Evolutionary conservation across 2,888 invertebrate genomes (phyloP), one percentile per base, ranked within the genome.

Genomic region (Leptogaster cylindrica): DNA sequence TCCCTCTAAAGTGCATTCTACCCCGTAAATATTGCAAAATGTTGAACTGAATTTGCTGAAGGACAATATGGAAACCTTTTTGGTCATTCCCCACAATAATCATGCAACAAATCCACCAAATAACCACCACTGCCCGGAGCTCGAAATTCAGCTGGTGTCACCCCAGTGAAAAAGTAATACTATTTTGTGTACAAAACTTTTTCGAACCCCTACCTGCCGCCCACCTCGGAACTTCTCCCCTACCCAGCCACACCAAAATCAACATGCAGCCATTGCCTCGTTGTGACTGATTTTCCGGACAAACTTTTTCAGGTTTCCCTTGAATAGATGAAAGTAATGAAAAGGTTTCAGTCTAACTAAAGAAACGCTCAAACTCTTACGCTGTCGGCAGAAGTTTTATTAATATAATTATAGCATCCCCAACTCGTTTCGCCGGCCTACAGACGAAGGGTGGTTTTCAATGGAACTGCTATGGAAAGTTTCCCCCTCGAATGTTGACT

Each of bases 251-350:
- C 51, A 28, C 18, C 31, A 52, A 52, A 52, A 52, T 52, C 52
- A 52, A 52, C 52, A 52, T 52, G 52, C 52, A 51, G 25, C 51
- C 52, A 52, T 18, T 27, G 33, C 27, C 51, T 33, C 31, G 16
- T 20, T 33, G 31, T 52, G 33, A 52, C 28, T 52, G 52, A 52
- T 52, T 52, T 52, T 31, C 52, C 28, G 52, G 33, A 28, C 16
- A 52, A 52, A 52, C 18, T 52, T 52, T 31, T 52, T 52, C 52
- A 33, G 31, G 52, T 52, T 52, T 27, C 28, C 28, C 52, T 52
- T 33, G 52, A 52, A 52, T 52, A 33, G 52, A 16, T 16, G 52
- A 18, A 31, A 31, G 28, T 52, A 52, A 52, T 52, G 52, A 52
- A 52, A 33, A 52, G 33, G 52, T 52, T 52, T 52, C 52, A 18